Base-by-base conservation (phyloP, 2,888 invertebrate species). In the Amphipyra berbera region DNA sequence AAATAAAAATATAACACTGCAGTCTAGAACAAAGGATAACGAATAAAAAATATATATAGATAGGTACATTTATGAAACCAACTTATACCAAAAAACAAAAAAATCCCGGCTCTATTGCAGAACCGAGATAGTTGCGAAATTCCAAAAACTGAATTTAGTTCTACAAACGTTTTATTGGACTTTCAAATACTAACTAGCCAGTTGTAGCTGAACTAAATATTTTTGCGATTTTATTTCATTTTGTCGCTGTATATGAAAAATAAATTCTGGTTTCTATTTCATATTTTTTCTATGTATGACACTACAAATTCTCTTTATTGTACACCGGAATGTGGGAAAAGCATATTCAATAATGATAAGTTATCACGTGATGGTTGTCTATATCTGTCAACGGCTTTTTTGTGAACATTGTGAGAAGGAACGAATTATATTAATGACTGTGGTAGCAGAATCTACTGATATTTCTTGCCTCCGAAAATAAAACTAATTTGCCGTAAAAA, bases 91-190 rank as follows among this genome's bases (percentile, higher is more conserved):
- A 57, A 35, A 60, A 37, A 44, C 21, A 9, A 14, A 8, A 37
- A 60, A 40, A 59, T 27, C 30, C n/a, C 7, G 0, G n/a, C 27
- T 33, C 4, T 37, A 14, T 15, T 9, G 33, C 41, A 8, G 15
- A n/a, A 5, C 41, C 7, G 14, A 47, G 0, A 57, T 12, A 14
- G 58, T n/a, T 60, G 46, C 41, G 2, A 6, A 10, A 60, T 60
- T 7, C n/a, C 10, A 37, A 47, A 53, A 57, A 46, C 8, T 57
- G 33, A 60, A 33, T 35, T 41, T 14, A 14, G 37, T 52, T 37
- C 44, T 33, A 37, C 2, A n/a, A 13, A 2, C n/a, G 27, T 9
- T 45, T 10, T 50, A 44, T 53, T 15, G 27, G 13, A 59, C 4
- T 13, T 46, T 57, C 40, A 13, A 41, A 56, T 40, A 35, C 35